phyloP scores from a whole-genome alignment of 2,113 vertebrate species.

The Oreochromis tanganicae region DNA sequence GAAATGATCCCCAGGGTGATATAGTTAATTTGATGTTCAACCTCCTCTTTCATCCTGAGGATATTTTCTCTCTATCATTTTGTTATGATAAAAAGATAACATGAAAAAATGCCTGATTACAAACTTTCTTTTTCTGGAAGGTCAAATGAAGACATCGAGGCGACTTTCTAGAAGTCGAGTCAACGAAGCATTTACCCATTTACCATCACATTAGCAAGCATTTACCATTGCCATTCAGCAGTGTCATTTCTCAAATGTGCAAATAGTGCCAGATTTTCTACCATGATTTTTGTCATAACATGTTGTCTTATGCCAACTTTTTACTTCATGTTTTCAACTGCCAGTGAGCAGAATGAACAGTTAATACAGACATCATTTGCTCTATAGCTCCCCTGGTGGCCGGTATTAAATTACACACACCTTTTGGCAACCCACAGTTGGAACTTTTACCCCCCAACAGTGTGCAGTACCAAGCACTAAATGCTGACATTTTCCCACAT shows the following conservation, averaged over 20 bases:
- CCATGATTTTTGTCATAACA: background rate
- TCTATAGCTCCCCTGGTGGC: background rate
- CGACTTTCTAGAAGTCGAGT: background rate
- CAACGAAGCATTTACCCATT: background rate
- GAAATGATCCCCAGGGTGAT: background rate
- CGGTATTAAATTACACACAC: background rate
- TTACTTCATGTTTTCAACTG: background rate
- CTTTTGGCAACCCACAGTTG: background rate
- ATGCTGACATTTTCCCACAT: background rate
- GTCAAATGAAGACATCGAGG: background rate
- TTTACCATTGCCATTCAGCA: background rate
- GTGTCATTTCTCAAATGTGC: background rate
- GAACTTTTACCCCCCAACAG: background rate
- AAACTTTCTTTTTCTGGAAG: background rate
- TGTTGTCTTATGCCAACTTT: background rate
- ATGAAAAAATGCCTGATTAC: background rate
- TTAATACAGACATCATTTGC: background rate
- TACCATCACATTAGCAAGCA: too few species aligned
- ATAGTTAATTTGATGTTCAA: background rate
- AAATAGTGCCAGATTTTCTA: background rate
- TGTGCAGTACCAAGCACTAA: background rate
- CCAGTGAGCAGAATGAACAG: background rate
- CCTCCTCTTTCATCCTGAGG: background rate
- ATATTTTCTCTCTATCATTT: background rate
- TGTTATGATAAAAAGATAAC: background rate